Percentiles rank a stretch among this genome's conserved stretches.
phyloP scores from a whole-genome alignment of 2,888 invertebrate genomes.

The Tetragnatha montana region DNA sequence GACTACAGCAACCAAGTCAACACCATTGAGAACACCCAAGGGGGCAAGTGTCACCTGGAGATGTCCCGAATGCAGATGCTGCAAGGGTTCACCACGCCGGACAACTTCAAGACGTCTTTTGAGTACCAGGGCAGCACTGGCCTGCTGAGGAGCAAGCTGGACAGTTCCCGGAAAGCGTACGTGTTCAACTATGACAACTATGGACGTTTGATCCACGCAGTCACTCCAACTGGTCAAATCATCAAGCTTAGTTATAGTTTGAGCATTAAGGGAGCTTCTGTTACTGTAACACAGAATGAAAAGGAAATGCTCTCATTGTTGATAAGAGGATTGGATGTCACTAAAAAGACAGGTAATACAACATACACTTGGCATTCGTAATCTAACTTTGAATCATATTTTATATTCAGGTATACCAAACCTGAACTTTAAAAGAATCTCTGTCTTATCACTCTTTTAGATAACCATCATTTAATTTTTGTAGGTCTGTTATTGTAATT shows the following conservation, averaged over 20 bases:
- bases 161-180: constrained; percentile 79
- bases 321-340: constrained; percentile 72
- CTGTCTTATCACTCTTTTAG: too few species aligned
- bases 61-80: constrained; percentile 76
- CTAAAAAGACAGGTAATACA: constrained; percentile 64
- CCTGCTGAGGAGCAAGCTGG: constrained; percentile 76
- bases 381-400: too few species aligned
- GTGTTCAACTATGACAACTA: constrained; percentile 93
- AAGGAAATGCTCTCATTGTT: constrained; percentile 73
- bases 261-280: constrained; percentile 75
- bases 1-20: constrained; percentile 86
- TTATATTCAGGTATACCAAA: too few species aligned
- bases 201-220: constrained; percentile 89
- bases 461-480: too few species aligned
- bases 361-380: too few species aligned
- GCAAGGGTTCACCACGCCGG: constrained; percentile 75
- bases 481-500: too few species aligned
- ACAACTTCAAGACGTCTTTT: constrained; percentile 76
- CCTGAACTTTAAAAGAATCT: too few species aligned
- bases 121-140: constrained; percentile 76
- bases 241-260: constrained; percentile 73
- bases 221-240: constrained; percentile 91
- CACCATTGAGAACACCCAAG: constrained; percentile 82
- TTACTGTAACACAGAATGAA: constrained; percentile 76
- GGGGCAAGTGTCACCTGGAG: constrained; percentile 73